Evolutionary conservation across 2,888 invertebrate genomes (phyloP).

Genomic region (Calliscelio sp.): DNA sequence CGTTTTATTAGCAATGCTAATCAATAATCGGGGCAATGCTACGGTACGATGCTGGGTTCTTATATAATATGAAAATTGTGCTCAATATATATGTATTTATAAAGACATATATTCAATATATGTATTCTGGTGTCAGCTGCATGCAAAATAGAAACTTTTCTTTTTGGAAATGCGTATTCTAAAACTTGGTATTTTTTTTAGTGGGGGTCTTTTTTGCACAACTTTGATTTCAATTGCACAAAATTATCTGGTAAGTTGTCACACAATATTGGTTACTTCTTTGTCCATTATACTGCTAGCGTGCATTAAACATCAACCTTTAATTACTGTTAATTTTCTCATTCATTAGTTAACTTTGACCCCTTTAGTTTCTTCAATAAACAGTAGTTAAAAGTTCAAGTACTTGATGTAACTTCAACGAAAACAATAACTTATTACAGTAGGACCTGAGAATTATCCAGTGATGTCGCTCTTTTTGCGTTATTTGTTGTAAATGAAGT

Average conservation of each 20-base stretch:
- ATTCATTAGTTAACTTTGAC: background rate
- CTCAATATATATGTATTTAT: too few relatives aligned
- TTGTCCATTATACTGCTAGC: slow-evolving; percentile 8
- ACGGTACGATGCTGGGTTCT: background rate
- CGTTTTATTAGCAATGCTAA: background rate
- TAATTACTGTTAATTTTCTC: slow-evolving; percentile 10
- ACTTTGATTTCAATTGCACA: slow-evolving; percentile 12
- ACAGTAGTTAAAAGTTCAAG: slow-evolving; percentile 9
- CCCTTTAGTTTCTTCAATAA: background rate
- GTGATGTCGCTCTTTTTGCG: background rate
- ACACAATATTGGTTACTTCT: slow-evolving; percentile 33
- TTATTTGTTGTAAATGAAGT: background rate
- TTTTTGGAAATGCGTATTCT: too few relatives aligned
- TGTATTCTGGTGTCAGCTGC: slow-evolving; percentile 5
- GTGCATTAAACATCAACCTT: slow-evolving; percentile 34
- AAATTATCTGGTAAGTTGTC: slow-evolving; percentile 55
- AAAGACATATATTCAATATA: too few relatives aligned
- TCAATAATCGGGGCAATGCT: slow-evolving; percentile 22
- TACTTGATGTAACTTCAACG: background rate
- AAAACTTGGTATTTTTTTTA: too few relatives aligned
- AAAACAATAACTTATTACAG: slow-evolving; percentile 29
- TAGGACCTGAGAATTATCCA: background rate
- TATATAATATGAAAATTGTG: slow-evolving; percentile 25
- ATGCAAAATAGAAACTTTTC: slow-evolving; percentile 28
- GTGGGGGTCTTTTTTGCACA: too few relatives aligned